Conservation (phyloP, 2,113 vertebrate genomes). For the Manacus vitellinus region DNA sequence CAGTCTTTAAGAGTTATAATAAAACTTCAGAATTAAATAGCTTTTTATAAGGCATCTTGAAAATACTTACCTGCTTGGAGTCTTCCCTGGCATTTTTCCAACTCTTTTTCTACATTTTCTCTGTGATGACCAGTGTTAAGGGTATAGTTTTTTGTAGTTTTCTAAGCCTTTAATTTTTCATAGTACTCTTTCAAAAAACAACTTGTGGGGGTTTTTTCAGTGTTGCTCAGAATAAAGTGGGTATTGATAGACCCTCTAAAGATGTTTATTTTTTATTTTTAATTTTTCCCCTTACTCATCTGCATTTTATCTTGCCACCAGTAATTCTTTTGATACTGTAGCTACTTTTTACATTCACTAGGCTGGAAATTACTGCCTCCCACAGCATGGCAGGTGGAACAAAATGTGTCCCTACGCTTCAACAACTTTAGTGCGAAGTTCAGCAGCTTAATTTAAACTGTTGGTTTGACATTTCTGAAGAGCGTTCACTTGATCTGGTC, state of each 20-base stretch:
- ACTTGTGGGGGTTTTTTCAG: rapidly evolving
- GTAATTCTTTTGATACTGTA: background rate
- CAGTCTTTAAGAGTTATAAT: background rate
- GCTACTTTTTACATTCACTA: background rate
- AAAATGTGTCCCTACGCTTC: background rate
- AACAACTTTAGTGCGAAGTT: background rate
- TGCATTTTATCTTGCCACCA: background rate
- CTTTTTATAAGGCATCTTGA: background rate
- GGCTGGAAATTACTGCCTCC: conserved; percentile 23
- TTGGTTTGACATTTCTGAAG: conserved; percentile 38
- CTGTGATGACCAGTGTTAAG: background rate
- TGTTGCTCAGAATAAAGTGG: background rate
- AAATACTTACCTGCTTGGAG: background rate
- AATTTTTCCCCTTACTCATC: background rate
- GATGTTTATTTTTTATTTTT: too few species aligned
- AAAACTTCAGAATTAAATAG: background rate
- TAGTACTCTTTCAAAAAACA: background rate
- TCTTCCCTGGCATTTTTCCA: background rate
- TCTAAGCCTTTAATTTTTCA: background rate
- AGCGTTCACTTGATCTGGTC: background rate
- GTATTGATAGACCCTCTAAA: background rate
- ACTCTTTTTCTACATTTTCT: background rate
- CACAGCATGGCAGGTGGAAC: background rate
- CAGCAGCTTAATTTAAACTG: background rate
- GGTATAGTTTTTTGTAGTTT: background rate